A percentile compares a stretch with the other conserved stretches of the same genome.
These are phyloP conservation scores for Agriopis aurantiaria DNA, from an alignment of 2,888 invertebrate genomes.

Conservation along the genomic window DNA sequence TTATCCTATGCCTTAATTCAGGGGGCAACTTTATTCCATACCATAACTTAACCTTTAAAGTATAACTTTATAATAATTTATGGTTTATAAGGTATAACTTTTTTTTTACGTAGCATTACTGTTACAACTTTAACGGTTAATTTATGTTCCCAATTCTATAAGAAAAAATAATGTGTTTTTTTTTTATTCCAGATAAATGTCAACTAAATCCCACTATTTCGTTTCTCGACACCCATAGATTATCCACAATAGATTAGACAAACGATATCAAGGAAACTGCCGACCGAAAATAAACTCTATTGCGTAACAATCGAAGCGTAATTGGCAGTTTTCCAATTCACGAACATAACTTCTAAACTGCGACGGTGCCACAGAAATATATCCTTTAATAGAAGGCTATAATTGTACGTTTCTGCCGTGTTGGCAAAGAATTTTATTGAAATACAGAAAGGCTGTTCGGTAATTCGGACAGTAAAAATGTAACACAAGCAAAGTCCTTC, in stretches of 20 bases:
- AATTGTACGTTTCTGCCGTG: constrained; percentile 36
- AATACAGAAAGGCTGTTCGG: constrained; percentile 17
- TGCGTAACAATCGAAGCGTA: constrained; percentile 43
- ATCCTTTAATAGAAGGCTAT: constrained; percentile 44
- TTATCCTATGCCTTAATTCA: too few relatives aligned
- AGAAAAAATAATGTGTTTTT: background rate
- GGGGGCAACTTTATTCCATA: too few relatives aligned
- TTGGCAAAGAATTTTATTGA: constrained; percentile 39
- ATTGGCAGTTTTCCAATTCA: constrained; percentile 47
- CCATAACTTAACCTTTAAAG: too few relatives aligned
- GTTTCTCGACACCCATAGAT: constrained; percentile 31
- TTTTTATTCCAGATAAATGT: constrained; percentile 12
- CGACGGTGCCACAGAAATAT: constrained; percentile 44
- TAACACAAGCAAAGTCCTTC: too few relatives aligned
- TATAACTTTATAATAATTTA: too few relatives aligned
- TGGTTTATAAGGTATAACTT: too few relatives aligned
- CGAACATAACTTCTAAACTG: constrained; percentile 39
- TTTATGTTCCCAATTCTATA: background rate
- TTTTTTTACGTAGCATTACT: too few relatives aligned
- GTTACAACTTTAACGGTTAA: too few relatives aligned
- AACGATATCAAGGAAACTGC: constrained; percentile 32
- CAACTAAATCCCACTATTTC: constrained; percentile 23
- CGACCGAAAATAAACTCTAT: constrained; percentile 35
- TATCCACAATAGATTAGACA: constrained; percentile 36
- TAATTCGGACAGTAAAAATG: too few relatives aligned